Conservation (phyloP, 2,888 invertebrate species). For the Elegia similella region DNA sequence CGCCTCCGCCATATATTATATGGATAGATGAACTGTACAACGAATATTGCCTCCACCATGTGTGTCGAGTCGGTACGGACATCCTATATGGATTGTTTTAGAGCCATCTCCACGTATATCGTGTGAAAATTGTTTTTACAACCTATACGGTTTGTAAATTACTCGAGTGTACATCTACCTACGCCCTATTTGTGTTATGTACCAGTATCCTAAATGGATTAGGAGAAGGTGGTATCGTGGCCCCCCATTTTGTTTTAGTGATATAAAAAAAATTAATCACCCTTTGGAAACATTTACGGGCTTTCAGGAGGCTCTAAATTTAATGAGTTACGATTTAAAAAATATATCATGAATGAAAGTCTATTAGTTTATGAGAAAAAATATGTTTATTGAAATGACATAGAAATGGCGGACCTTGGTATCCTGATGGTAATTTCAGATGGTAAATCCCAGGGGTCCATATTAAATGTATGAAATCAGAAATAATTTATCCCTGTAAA, state of each 20-base stretch:
- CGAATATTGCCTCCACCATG: too few species aligned
- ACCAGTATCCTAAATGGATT: background rate
- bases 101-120: too few species aligned
- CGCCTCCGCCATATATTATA: too few species aligned
- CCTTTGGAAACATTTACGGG: background rate
- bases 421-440: conserved; percentile 14
- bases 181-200: too few species aligned
- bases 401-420: background rate
- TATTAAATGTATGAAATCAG: conserved; percentile 10
- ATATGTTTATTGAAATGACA: background rate
- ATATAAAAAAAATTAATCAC: background rate
- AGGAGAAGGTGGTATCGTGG: background rate
- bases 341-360: background rate
- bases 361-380: background rate
- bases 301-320: background rate
- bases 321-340: background rate
- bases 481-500: background rate
- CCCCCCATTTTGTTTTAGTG: conserved; percentile 55
- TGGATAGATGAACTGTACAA: too few species aligned
- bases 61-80: too few species aligned
- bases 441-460: conserved; percentile 20
- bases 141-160: too few species aligned
- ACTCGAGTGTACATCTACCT: too few species aligned
- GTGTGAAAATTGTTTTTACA: too few species aligned
- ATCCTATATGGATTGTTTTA: too few species aligned